Base-by-base conservation (phyloP, 2,888 invertebrate genomes). In the Nephrocerus scutellatus region DNA sequence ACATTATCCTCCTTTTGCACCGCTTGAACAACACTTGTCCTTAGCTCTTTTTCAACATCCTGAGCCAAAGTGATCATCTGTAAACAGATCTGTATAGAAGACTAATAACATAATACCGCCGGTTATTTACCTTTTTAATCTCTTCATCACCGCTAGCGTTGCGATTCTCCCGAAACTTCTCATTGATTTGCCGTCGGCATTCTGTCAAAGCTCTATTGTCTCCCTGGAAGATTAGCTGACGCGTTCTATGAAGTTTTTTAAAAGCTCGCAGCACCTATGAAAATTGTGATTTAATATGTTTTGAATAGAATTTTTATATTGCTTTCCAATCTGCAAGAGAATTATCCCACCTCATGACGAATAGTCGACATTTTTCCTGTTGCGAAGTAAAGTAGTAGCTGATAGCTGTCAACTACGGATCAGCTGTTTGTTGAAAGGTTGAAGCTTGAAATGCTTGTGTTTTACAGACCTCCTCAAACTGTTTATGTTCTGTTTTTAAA, bases 21-120 rank as follows among this genome's bases (percentile, higher is more conserved):
- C 5, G 82, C 81, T 66, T 87, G 86, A 41, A 88, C 77, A 3
- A 88, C 77, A 57, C 79, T 79, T 9, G 79, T 80, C 54, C 75
- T 73, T 18, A 87, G 57, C 68, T 86, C 84, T 33, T 65, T 63
- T 57, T 83, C 84, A 3, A 85, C 80, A 56, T 79, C 81, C 47
- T 73, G 69, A 2, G 80, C 77, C 53, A 79, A 74, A 59, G 79
- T 74, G 6, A 86, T 62, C 67, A 84, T 70, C 84, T 85, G 54
- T 6, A 19, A 21, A 20, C 9, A 23, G 14, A 26, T 16, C 28
- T 29, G 19, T 28, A 30, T 15, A n/a, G n/a, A 6, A n/a, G 10
- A 24, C 15, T 20, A 30, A 34, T 55, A 61, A 24, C 15, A 14
- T 34, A 25, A 36, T 8, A 26, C 1, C 7, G 14, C 10, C 13